Conservation (phyloP, 2,888 invertebrate genomes). For the Epistrophella euchroma region DNA sequence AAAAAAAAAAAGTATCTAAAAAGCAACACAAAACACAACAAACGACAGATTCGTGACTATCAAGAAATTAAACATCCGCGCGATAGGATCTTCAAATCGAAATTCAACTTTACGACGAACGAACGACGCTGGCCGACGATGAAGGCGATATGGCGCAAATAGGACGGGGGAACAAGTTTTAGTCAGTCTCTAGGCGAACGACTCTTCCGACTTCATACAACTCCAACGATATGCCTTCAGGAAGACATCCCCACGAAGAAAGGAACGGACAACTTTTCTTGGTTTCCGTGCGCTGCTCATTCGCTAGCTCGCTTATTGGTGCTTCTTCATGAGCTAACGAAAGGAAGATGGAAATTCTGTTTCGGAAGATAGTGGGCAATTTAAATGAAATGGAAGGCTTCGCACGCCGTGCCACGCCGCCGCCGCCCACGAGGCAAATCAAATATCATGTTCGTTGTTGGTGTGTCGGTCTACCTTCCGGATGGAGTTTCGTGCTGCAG, state of each 20-base stretch:
- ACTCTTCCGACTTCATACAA: background rate
- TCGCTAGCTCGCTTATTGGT: constrained; percentile 17
- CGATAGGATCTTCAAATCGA: constrained; percentile 75
- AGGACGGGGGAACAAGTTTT: background rate
- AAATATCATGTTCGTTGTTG: constrained; percentile 2
- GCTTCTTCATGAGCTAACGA: constrained; percentile 1
- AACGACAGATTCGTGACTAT: constrained; percentile 76
- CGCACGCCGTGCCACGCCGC: background rate
- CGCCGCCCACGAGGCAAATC: background rate
- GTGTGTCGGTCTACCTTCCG: constrained; percentile 58
- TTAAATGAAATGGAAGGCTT: constrained; percentile 68
- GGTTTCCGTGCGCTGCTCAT: constrained; percentile 45
- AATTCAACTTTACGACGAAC: constrained; percentile 70
- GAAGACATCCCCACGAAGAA: constrained; percentile 15
- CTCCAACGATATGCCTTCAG: constrained; percentile 12
- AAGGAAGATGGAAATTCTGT: constrained; percentile 66
- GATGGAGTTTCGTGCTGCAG: constrained; percentile 73
- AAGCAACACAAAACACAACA: constrained; percentile 64
- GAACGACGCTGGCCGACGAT: background rate
- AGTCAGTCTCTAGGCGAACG: background rate
- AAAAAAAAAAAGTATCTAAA: constrained; percentile 38
- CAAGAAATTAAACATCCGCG: constrained; percentile 76
- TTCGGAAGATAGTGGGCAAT: constrained; percentile 73
- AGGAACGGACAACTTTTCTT: constrained; percentile 66
- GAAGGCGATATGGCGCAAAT: background rate